Base-by-base conservation (phyloP, 2,888 invertebrate species). In the Orgyia antiqua region DNA sequence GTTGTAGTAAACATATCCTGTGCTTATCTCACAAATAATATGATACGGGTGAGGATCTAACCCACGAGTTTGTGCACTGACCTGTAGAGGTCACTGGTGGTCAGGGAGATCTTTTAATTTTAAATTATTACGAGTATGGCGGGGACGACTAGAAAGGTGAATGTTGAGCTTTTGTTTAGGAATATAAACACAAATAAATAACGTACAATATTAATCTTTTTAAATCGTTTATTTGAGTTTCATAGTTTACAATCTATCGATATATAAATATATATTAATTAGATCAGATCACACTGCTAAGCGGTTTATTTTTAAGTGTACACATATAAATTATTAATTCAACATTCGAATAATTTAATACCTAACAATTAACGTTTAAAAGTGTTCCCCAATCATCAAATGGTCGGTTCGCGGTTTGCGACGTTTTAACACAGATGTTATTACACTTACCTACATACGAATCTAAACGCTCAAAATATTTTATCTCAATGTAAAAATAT, bases 271-370 rank as follows among this genome's bases (percentile, higher is more conserved):
- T 68, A 75, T 77, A n/a, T 68, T 64, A 68, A 68, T 67, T 71
- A 78, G 68, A 74, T 84, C 84, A 83, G 84, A 86, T 86, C 84
- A 84, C 84, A 84, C 84, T 72, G 72, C 70, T 82, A 84, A 83
- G 80, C 79, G 72, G 62, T 74, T 68, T 67, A 45, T 43, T 75
- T 66, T 61, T 71, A 73, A 68, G 72, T 80, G 62, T 80, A 80
- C 73, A 82, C 72, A 70, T 68, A 79, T 78, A 80, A 78, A 80
- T 76, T 72, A 76, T 69, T 72, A 77, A 68, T 63, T 76, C 68
- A 83, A 80, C 77, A 78, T 73, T 74, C 65, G 70, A 82, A 83
- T 82, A 84, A 80, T 82, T 80, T 82, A 82, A 47, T 66, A 58
- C 71, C 76, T 80, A 82, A 74, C 73, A 72, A 72, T 63, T 73